Evolutionary conservation across 2,888 invertebrate species (phyloP), one percentile per base, ranked within the genome.

Genomic region (Monoplex corrugatus): DNA sequence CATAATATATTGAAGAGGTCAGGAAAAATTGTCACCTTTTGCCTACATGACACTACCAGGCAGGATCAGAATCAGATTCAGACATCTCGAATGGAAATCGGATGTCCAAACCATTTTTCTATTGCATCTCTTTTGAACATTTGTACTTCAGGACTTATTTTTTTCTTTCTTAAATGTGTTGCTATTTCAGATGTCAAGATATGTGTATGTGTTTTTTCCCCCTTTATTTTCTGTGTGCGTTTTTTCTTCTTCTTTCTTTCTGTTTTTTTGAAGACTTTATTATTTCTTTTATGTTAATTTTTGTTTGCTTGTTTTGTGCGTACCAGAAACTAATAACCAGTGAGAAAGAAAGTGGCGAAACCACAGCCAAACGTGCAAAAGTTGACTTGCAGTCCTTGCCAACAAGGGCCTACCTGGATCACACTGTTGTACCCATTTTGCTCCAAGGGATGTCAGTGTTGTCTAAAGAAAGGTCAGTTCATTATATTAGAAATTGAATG

Each of bases 361-460:
- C 92, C 82, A 94, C 95, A 68, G 92, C 97, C 90, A 98, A 98
- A 94, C 98, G 98, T 96, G 97, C 98, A 3, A 97, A 98, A 92
- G 97, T 98, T 63, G 99, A 99, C 96, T 97, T 99, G 89, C 98
- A 98, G 95, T 98, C 98, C 0, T 96, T 99, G 92, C 99, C 99
- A 3, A 99, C 99, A 0, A 97, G 99, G 88, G 99, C 99, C 95
- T 99, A 99, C 96, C 97, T 99, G 91, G 99, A 99, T 96, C 99
- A 99, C 96, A 99, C 99, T 0, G 99, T 99, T 68, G 99, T 99
- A 5, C 99, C 99, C 0, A 98, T 99, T 95, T 96, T 99, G 88
- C 97, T 99, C 44, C 98, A 98, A 96, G 99, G 98, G 0, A 97
- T 99, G 91, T 98, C 98, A 68, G 98, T 98, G n/a, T 96, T 99